Evolutionary conservation across 2,888 invertebrate species (phyloP).

Genomic region (Molorchus minor): DNA sequence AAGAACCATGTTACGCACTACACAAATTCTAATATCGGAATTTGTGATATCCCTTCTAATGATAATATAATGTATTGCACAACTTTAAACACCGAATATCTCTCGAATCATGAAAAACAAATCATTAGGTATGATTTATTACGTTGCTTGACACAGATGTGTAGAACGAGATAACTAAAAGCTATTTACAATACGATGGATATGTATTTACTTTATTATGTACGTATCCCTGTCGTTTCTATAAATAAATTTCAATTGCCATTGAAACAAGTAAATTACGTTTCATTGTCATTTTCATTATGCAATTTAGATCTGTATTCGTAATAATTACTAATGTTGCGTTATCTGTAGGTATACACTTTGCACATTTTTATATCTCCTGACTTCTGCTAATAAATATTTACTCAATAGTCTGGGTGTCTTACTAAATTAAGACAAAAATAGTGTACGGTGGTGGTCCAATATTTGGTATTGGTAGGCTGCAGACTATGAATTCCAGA

Average conservation of each 20-base stretch:
- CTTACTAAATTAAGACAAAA: no score
- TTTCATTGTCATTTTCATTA: constrained; percentile 30
- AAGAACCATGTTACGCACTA: no score
- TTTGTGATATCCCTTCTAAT: no score
- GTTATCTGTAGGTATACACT: constrained; percentile 6
- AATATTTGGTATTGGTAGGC: no score
- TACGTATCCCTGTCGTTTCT: constrained; percentile 2
- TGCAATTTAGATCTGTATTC: constrained; percentile 23
- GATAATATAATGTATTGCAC: no score
- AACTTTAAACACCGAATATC: background rate
- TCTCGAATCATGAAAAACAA: constrained; percentile 3
- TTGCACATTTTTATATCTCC: no score
- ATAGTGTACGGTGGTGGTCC: no score
- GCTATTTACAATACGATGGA: constrained; percentile 1
- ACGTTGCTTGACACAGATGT: constrained; percentile 6
- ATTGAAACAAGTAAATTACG: constrained; percentile 24
- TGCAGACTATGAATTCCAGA: no score
- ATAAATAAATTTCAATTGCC: constrained; percentile 19
- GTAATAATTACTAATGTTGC: constrained; percentile 15
- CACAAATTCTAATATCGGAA: no score
- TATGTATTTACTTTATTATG: no score
- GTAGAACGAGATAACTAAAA: constrained; percentile 10
- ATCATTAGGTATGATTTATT: constrained; percentile 15
- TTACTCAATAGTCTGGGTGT: no score
- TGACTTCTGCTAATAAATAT: no score